A percentile compares a stretch with the other conserved stretches of the same genome.
These are phyloP conservation scores for Silurus asotus DNA, from an alignment of 2,113 vertebrate species.

Conservation along the genomic window DNA sequence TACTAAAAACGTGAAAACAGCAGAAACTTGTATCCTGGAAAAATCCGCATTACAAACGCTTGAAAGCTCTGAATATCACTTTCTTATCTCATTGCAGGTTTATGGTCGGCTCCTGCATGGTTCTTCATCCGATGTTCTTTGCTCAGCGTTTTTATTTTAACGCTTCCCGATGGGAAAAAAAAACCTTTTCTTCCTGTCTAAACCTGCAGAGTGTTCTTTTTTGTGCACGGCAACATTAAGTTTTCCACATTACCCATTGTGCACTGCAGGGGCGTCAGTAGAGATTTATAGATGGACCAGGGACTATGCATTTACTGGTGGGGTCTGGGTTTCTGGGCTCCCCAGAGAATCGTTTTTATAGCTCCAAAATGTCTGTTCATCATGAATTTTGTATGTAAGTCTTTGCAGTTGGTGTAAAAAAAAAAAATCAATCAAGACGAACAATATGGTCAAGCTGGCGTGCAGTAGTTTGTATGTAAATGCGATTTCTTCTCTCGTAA, in stretches of 20 bases:
- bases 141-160: conserved; percentile 4
- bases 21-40: not conserved
- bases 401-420: not conserved
- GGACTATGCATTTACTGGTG: not conserved
- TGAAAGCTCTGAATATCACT: conserved; percentile 19
- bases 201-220: conserved; percentile 11
- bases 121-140: conserved; percentile 11
- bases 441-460: not conserved
- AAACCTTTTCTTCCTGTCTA: not conserved
- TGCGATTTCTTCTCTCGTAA: not conserved
- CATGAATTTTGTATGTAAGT: not conserved
- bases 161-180: not conserved
- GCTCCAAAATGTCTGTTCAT: conserved; percentile 4
- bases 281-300: conserved; percentile 9
- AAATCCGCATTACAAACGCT: not conserved
- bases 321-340: not conserved
- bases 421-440: not conserved
- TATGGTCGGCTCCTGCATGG: not conserved
- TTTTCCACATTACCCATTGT: conserved; percentile 12
- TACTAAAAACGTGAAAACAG: not conserved
- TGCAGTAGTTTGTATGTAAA: not conserved
- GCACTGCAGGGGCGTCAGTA: not conserved
- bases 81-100: not conserved
- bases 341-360: not conserved
- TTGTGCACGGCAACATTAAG: not conserved